Evolutionary conservation across 2,888 invertebrate species (phyloP).

Genomic region (Onthophagus sagittarius): DNA sequence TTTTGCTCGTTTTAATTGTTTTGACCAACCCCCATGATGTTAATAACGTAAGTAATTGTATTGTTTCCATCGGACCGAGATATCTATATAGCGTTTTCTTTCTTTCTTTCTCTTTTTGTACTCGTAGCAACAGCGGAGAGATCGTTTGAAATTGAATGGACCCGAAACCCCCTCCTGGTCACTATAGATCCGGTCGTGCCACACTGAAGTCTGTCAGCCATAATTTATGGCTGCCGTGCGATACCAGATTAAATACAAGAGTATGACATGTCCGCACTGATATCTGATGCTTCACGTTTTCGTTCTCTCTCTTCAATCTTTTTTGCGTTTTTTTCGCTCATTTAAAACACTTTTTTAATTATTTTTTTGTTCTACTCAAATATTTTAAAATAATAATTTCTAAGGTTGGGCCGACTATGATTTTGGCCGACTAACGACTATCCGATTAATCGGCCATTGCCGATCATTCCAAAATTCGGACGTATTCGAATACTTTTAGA

Average conservation of each 20-base stretch:
- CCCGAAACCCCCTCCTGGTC: slow-evolving; percentile 25
- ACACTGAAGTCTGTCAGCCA: slow-evolving; percentile 32
- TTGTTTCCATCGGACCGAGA: background rate
- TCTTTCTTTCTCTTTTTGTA: background rate
- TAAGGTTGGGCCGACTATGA: too few species aligned
- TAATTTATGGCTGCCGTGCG: slow-evolving; percentile 37
- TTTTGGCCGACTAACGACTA: too few species aligned
- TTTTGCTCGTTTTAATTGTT: background rate
- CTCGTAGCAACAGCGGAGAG: background rate
- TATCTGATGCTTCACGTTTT: slow-evolving; percentile 28
- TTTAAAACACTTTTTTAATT: too few species aligned
- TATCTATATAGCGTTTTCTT: background rate
- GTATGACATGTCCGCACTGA: slow-evolving; percentile 36
- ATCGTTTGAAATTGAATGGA: slow-evolving; percentile 25
- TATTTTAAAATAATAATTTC: too few species aligned
- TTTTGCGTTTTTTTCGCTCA: background rate
- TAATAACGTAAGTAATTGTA: background rate
- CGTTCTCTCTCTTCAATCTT: background rate
- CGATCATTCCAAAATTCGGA: too few species aligned
- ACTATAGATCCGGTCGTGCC: slow-evolving; percentile 30
- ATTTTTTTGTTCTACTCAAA: background rate
- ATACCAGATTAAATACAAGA: slow-evolving; percentile 38
- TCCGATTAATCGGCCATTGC: too few species aligned
- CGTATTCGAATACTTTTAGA: too few species aligned
- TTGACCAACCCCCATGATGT: background rate